Conservation (phyloP, 2,888 invertebrate genomes). For the Imbricaverruca yamaguchii region DNA sequence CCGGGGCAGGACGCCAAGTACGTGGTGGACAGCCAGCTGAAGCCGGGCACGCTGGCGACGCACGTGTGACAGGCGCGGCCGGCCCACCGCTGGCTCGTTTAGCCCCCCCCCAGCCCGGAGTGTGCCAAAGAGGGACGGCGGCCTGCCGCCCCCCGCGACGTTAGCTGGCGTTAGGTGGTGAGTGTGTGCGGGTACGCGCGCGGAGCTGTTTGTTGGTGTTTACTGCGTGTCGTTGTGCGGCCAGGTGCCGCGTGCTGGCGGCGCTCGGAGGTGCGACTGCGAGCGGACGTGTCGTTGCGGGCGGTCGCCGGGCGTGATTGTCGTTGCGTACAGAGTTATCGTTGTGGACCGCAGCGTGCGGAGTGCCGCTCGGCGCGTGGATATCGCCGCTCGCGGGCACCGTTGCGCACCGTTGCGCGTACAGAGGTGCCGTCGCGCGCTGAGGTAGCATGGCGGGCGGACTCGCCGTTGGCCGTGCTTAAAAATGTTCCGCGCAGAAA, state of each 20-base stretch:
- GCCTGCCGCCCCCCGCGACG: background rate
- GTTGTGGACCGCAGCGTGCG: too few species aligned
- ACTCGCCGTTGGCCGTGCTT: too few species aligned
- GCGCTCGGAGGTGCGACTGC: too few species aligned
- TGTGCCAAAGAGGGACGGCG: background rate
- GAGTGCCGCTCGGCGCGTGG: too few species aligned
- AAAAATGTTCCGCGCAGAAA: too few species aligned
- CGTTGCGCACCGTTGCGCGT: too few species aligned
- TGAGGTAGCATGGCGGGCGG: too few species aligned
- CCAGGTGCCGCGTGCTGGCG: too few species aligned
- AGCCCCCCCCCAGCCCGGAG: background rate
- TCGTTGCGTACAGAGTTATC: too few species aligned
- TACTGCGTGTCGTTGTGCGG: too few species aligned
- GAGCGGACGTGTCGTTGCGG: background rate
- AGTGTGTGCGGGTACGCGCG: background rate
- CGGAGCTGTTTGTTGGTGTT: background rate
- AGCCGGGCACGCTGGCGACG: background rate
- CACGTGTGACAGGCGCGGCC: background rate
- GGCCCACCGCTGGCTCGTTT: background rate
- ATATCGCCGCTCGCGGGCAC: too few species aligned
- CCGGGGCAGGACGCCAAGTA: background rate
- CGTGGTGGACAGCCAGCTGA: slow-evolving; percentile 16
- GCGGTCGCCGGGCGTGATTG: background rate
- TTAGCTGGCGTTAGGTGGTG: background rate
- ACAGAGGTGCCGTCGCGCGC: too few species aligned